These are phyloP conservation scores for Stomorhina lunata DNA, from an alignment of 2,888 invertebrate genomes.

Conservation along the genomic window DNA sequence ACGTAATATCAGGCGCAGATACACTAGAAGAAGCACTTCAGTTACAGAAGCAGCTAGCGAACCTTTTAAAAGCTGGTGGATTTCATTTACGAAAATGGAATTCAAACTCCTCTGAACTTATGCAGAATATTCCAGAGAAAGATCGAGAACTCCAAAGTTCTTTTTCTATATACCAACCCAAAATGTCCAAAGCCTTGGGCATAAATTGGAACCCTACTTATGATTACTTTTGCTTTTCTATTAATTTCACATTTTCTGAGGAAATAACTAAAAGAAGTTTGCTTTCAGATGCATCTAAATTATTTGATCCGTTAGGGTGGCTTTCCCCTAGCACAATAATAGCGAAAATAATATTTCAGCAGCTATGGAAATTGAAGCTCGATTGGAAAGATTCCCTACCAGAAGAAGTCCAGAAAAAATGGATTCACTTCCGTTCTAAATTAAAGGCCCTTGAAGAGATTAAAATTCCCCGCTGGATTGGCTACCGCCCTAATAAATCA, in stretches of 20 bases:
- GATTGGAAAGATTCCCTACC: constrained; percentile 54
- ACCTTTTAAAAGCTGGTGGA: constrained; percentile 27
- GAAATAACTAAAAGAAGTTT: constrained; percentile 24
- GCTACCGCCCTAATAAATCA: not conserved
- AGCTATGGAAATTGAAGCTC: constrained; percentile 49
- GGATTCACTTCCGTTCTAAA: constrained; percentile 20
- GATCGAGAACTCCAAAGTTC: too few species aligned
- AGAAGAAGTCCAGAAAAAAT: constrained; percentile 4
- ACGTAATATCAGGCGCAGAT: constrained; percentile 48
- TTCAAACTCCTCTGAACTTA: constrained; percentile 12
- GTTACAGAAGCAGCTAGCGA: too few species aligned
- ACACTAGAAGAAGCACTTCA: too few species aligned
- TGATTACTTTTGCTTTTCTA: constrained; percentile 35
- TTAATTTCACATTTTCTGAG: constrained; percentile 35
- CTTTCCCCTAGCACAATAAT: constrained; percentile 51
- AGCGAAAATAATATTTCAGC: constrained; percentile 61
- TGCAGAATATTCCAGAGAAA: too few species aligned
- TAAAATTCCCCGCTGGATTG: constrained; percentile 31
- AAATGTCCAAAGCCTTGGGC: constrained; percentile 16
- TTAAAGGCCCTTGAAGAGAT: constrained; percentile 24
- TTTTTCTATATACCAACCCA: constrained; percentile 5
- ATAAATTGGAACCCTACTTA: constrained; percentile 40
- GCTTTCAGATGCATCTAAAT: constrained; percentile 51
- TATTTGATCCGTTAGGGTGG: constrained; percentile 64
- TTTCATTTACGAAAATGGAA: constrained; percentile 51